A percentile compares a stretch with the other conserved stretches of the same genome.
Conservation (phyloP, 2,888 invertebrate species). For the Rhamphomyia laevipes region DNA sequence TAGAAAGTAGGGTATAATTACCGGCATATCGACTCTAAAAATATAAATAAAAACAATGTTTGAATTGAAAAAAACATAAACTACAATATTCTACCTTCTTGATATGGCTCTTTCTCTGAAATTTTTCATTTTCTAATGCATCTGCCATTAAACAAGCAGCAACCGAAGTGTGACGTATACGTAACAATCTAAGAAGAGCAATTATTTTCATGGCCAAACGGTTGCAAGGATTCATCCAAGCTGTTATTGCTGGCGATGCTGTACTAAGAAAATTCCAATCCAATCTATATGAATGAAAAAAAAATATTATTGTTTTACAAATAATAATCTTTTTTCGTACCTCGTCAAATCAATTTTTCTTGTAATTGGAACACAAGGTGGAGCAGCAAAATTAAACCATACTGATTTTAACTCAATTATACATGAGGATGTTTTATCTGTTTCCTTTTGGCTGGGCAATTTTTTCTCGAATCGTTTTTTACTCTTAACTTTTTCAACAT, state of each 20-base stretch:
- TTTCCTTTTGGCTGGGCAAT: slow-evolving; percentile 50
- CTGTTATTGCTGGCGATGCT: slow-evolving; percentile 91
- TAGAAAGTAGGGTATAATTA: slow-evolving; percentile 74
- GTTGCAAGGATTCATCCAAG: slow-evolving; percentile 96
- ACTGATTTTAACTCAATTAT: slow-evolving; percentile 79
- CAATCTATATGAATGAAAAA: slow-evolving; percentile 39
- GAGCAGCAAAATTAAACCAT: slow-evolving; percentile 97
- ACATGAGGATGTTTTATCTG: slow-evolving; percentile 65
- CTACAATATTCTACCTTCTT: slow-evolving; percentile 31
- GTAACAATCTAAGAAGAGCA: slow-evolving; percentile 66
- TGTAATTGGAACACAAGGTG: slow-evolving; percentile 86
- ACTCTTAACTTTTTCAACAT: slow-evolving; percentile 32
- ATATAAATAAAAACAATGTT: neutral
- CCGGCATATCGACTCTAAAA: slow-evolving; percentile 72
- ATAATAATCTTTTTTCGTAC: slow-evolving; percentile 33
- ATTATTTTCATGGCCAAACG: slow-evolving; percentile 75
- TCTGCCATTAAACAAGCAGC: slow-evolving; percentile 94
- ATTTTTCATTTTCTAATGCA: slow-evolving; percentile 75
- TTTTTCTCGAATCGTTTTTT: slow-evolving; percentile 24
- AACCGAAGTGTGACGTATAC: slow-evolving; percentile 69
- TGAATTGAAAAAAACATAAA: neutral
- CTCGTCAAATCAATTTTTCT: slow-evolving; percentile 88
- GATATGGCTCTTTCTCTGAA: slow-evolving; percentile 38
- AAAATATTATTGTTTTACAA: neutral
- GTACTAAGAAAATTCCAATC: slow-evolving; percentile 96